A percentile compares a stretch with the other conserved stretches of the same genome.
Conservation (phyloP, 2,888 invertebrate genomes). For the Ditula angustiorana region DNA sequence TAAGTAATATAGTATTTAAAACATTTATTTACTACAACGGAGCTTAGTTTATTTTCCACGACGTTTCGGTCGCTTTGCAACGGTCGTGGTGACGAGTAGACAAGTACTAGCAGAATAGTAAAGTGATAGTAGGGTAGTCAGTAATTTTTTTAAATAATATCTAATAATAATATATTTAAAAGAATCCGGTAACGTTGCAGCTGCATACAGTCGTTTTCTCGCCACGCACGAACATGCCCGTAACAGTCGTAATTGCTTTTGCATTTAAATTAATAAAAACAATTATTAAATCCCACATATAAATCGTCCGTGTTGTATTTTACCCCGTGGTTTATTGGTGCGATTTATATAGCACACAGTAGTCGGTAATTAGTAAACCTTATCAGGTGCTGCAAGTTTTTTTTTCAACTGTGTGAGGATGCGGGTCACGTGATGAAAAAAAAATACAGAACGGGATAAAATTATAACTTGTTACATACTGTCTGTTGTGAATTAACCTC, state of each 20-base stretch:
- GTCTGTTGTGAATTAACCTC: background rate
- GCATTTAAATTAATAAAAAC: conserved; percentile 69
- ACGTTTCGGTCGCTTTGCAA: too few relatives aligned
- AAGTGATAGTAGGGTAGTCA: too few relatives aligned
- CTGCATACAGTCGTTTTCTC: too few relatives aligned
- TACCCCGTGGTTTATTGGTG: conserved; percentile 47
- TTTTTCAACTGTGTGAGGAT: too few relatives aligned
- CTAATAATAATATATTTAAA: too few relatives aligned
- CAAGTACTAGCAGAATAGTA: too few relatives aligned
- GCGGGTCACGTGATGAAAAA: background rate
- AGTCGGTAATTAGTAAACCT: conserved; percentile 53
- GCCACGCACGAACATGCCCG: conserved; percentile 42
- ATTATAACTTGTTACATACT: background rate
- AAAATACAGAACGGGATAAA: background rate
- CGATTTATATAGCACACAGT: conserved; percentile 58
- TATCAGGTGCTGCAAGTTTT: background rate
- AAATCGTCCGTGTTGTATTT: conserved; percentile 53
- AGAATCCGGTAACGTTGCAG: background rate
- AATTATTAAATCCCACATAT: conserved; percentile 64
- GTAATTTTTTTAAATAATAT: background rate
- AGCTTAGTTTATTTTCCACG: too few relatives aligned
- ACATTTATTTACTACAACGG: too few relatives aligned
- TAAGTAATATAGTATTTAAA: too few relatives aligned
- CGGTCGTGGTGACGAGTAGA: too few relatives aligned
- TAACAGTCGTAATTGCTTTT: conserved; percentile 50